phyloP scores from a whole-genome alignment of 53 echinoderm and acorn worm genomes.

The Actinopyga echinites region DNA sequence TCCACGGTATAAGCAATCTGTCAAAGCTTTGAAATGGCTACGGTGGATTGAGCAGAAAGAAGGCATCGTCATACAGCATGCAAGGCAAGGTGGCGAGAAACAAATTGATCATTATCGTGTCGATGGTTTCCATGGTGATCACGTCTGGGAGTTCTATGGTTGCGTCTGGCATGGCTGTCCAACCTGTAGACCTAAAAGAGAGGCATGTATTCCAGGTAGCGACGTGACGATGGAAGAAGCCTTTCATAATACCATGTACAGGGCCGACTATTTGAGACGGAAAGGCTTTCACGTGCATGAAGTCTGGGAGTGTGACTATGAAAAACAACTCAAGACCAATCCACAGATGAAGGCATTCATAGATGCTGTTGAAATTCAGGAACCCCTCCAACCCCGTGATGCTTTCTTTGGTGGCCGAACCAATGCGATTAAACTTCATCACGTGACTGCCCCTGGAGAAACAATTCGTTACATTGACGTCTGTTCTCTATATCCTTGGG shows the following conservation, averaged over 20 bases:
- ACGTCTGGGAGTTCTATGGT: slow-evolving; percentile 47
- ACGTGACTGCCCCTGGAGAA: slow-evolving; percentile 26
- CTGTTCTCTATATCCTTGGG: no score
- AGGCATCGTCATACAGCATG: slow-evolving; percentile 22
- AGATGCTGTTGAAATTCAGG: not conserved
- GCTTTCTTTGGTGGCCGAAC: no score
- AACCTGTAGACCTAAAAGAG: no score
- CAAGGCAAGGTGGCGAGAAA: slow-evolving; percentile 22
- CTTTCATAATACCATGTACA: not conserved
- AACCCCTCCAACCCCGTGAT: slow-evolving; percentile 32
- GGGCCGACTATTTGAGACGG: no score
- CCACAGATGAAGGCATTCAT: slow-evolving; percentile 8
- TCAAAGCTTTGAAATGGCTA: slow-evolving; percentile 42
- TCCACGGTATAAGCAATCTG: slow-evolving; percentile 18
- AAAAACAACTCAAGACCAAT: slow-evolving; percentile 24
- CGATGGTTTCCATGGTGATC: slow-evolving; percentile 37
- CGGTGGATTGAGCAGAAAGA: slow-evolving; percentile 19
- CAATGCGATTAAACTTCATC: no score
- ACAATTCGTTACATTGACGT: no score
- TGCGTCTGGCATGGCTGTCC: no score
- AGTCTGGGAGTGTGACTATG: not conserved
- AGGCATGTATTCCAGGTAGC: no score
- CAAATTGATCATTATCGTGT: slow-evolving; percentile 1
- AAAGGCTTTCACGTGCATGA: slow-evolving; percentile 22
- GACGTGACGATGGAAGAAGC: no score